Evolutionary conservation across 2,113 vertebrate genomes (phyloP).

Genomic region (Plecotus auritus): DNA sequence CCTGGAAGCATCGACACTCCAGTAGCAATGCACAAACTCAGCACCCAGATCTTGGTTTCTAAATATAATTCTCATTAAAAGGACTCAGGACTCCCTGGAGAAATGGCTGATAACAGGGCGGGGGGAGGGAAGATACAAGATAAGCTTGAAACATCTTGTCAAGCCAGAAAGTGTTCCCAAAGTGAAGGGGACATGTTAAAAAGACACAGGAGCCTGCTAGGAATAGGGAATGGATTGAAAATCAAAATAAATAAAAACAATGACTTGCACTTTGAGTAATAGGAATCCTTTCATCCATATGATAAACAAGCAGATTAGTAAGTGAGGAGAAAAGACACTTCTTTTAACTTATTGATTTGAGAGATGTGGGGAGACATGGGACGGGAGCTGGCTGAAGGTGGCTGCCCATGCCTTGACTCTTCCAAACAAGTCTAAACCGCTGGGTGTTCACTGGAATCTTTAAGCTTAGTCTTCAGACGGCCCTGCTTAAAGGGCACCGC

Average conservation of each 20-base stretch:
- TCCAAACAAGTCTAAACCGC: no score
- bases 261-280: not conserved
- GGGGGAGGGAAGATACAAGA: not conserved
- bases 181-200: not conserved
- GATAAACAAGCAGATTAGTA: not conserved
- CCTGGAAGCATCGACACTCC: not conserved
- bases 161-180: not conserved
- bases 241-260: constrained; percentile 3
- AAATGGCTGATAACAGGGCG: not conserved
- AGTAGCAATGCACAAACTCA: not conserved
- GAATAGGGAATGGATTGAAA: not conserved
- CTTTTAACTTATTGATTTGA: not conserved
- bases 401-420: no score
- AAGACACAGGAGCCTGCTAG: not conserved
- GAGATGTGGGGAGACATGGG: not conserved
- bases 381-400: no score
- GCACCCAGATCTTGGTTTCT: not conserved
- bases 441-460: no score
- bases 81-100: not conserved
- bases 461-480: no score
- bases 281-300: not conserved
- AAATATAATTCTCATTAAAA: not conserved
- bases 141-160: not conserved
- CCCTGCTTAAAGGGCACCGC: no score
- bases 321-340: not conserved